These are phyloP conservation scores for Gnathonemus echidnorhynchus DNA, from an alignment of 2,113 vertebrate genomes.

Conservation along the genomic window DNA sequence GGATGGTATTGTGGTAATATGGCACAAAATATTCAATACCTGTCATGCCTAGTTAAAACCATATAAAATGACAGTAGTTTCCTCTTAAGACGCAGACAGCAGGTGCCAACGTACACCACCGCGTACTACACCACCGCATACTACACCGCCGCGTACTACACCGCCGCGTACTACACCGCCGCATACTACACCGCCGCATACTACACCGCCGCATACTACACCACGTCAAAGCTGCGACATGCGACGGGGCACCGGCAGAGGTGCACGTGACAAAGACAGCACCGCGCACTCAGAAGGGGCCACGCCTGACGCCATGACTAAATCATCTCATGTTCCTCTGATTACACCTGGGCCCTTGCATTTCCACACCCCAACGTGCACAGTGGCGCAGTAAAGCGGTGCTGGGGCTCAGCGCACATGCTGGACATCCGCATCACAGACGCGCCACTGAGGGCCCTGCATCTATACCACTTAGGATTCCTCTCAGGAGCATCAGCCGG, in stretches of 20 bases:
- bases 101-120: neutral
- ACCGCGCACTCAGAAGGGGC: neutral
- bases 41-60: neutral
- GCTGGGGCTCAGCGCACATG: neutral
- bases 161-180: neutral
- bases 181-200: too few species aligned
- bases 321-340: slow-evolving; percentile 44
- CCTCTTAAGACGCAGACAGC: neutral
- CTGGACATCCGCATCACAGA: neutral
- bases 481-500: neutral
- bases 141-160: too few species aligned
- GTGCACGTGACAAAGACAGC: slow-evolving; percentile 36
- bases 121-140: too few species aligned
- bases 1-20: neutral
- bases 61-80: neutral
- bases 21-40: neutral
- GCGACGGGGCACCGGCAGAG: neutral
- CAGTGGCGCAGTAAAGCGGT: neutral
- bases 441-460: neutral
- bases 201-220: neutral
- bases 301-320: slow-evolving; percentile 27
- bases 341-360: slow-evolving; percentile 31
- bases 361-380: neutral
- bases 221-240: neutral
- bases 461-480: neutral